A percentile compares a stretch with the other conserved stretches of the same genome.
Evolutionary conservation across 2,888 invertebrate genomes (phyloP).

Genomic region (Ceriagrion tenellum): DNA sequence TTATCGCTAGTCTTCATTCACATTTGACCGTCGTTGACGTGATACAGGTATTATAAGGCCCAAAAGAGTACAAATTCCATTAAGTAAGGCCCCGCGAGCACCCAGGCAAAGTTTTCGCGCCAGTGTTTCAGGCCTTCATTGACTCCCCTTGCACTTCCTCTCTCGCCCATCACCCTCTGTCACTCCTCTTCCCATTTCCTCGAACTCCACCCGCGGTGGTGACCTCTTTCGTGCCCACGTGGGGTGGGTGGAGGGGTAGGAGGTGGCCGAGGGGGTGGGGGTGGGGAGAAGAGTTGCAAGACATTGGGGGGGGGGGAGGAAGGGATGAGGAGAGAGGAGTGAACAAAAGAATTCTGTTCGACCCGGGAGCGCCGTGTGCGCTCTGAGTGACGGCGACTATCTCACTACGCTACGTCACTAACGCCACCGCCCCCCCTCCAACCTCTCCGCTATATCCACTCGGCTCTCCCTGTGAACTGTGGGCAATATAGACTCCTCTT

Average conservation of each 20-base stretch:
- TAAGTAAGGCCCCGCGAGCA: too few species aligned
- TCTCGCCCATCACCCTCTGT: too few species aligned
- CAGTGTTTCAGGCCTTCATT: too few species aligned
- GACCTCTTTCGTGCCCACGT: slow-evolving; percentile 56
- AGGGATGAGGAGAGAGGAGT: not conserved
- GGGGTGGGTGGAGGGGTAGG: not conserved
- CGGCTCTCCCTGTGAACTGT: too few species aligned
- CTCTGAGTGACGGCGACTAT: slow-evolving; percentile 23
- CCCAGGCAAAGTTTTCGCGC: too few species aligned
- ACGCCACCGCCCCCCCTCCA: not conserved
- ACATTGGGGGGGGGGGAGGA: too few species aligned
- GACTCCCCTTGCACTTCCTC: too few species aligned
- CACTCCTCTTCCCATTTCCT: not conserved
- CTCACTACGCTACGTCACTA: not conserved
- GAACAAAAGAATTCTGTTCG: slow-evolving; percentile 42
- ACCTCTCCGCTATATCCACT: not conserved
- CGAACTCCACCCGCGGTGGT: not conserved
- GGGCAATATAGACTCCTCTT: too few species aligned
- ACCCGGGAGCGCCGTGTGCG: not conserved
- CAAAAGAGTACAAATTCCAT: too few species aligned
- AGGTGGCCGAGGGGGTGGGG: not conserved
- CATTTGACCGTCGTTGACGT: too few species aligned
- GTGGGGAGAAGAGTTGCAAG: not conserved
- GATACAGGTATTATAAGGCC: too few species aligned
- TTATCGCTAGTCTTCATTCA: too few species aligned